Evolutionary conservation across 2,888 invertebrate genomes (phyloP).

Genomic region (Danaus chrysippus): DNA sequence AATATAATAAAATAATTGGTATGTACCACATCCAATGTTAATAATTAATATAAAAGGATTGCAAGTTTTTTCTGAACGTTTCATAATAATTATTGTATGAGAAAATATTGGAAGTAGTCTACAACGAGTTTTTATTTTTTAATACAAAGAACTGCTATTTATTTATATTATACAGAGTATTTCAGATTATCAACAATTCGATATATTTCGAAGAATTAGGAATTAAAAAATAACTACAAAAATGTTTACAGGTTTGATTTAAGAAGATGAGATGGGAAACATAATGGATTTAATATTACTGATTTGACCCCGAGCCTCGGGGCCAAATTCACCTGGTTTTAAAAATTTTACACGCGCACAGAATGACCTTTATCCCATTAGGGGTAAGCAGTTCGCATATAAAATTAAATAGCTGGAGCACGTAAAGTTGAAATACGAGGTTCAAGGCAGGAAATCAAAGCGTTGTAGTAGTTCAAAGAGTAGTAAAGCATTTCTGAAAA

Average conservation of each 20-base stretch:
- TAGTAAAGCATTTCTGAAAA: not conserved
- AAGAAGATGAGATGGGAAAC: slow-evolving; percentile 21
- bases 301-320: slow-evolving; percentile 23
- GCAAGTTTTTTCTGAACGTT: too few species aligned
- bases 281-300: slow-evolving; percentile 32
- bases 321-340: slow-evolving; percentile 20
- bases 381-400: slow-evolving; percentile 40
- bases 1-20: too few species aligned
- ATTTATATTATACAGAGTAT: too few species aligned
- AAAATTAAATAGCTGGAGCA: slow-evolving; percentile 41
- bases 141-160: too few species aligned
- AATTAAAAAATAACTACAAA: not conserved
- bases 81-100: too few species aligned
- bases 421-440: slow-evolving; percentile 27
- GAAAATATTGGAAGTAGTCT: too few species aligned
- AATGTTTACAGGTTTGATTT: slow-evolving; percentile 1
- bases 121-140: too few species aligned
- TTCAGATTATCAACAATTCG: not conserved
- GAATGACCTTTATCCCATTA: slow-evolving; percentile 38
- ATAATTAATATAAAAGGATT: too few species aligned
- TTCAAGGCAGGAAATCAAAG: slow-evolving; percentile 12
- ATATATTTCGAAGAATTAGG: not conserved
- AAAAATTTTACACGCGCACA: slow-evolving; percentile 41
- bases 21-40: too few species aligned
- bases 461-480: not conserved